Base-by-base conservation (phyloP, 1,140 invertebrate genomes). In the Drosophila cardini region DNA sequence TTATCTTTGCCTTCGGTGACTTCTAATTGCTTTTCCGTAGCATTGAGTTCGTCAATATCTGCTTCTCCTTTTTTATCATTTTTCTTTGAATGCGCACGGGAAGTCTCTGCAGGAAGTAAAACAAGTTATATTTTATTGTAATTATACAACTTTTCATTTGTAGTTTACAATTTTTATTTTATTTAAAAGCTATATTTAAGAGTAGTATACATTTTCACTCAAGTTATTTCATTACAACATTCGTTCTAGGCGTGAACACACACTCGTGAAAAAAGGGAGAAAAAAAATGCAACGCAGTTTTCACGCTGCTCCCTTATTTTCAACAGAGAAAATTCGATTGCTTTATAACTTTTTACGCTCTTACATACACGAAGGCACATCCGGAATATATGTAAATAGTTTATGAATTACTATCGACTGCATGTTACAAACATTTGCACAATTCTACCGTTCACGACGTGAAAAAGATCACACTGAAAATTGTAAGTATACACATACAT, bases 41-140 rank as follows among this genome's bases (percentile, higher is more conserved):
- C 34, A 64, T 45, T 77, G 70, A 63, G 56, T 69, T 91, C 72
- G 43, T 90, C 85, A 46, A 43, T 67, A 11, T 90, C 80, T 8
- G 79, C 71, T 7, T 91, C 90, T 55, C 77, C 74, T 48, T 91
- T 91, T 30, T 91, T 91, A 42, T 91, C 90, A 75, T 79, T 90
- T 71, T 81, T 86, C 50, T 91, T 91, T 43, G 82, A 69, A 63
- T 84, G 75, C 40, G 80, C 63, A 34, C 90, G 73, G n/a, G 80
- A 58, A 56, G 78, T 76, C 52, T 91, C 90, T 91, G 60, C 40
- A 83, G 78, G 16, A 38, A 55, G 26, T 21, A 26, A 40, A n/a
- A 13, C 6, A 52, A 50, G 11, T 48, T 46, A 0, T 13, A 16
- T 48, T 34, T 34, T 15, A 34, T 32, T 58, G 16, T 2, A 15